Percentiles rank a stretch among this genome's conserved stretches.
Evolutionary conservation across 2,113 vertebrate genomes (phyloP).

Genomic region (Anseranas semipalmata): DNA sequence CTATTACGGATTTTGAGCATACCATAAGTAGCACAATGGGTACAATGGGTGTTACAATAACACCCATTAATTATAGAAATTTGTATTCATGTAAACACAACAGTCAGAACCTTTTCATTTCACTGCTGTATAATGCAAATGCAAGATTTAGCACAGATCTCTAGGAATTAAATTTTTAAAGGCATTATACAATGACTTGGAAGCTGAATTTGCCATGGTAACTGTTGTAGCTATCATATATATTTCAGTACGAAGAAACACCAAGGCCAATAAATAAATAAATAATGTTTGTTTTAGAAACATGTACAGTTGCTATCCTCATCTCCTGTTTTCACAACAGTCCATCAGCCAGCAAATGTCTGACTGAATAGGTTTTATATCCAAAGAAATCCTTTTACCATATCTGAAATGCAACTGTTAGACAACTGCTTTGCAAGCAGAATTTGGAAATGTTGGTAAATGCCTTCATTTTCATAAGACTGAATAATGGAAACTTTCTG

Average conservation of each 20-base stretch:
- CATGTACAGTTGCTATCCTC: background rate
- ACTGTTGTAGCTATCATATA: conserved; percentile 29
- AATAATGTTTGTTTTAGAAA: conserved; percentile 12
- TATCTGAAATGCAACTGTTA: background rate
- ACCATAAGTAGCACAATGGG: background rate
- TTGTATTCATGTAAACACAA: background rate
- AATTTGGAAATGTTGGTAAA: conserved; percentile 34
- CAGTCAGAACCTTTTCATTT: background rate
- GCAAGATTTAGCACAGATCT: background rate
- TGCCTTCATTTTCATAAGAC: background rate
- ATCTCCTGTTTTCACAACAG: background rate
- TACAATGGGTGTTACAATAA: background rate
- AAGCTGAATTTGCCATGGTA: conserved; percentile 62
- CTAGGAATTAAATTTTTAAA: conserved; percentile 14
- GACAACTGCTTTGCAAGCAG: background rate
- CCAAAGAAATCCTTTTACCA: background rate
- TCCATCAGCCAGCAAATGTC: background rate
- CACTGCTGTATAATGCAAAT: background rate
- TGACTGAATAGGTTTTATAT: background rate
- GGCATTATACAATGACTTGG: background rate
- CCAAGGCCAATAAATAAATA: background rate
- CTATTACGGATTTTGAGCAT: background rate
- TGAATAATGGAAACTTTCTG: background rate
- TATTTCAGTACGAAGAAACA: background rate
- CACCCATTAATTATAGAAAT: background rate